Base-by-base conservation (phyloP, 2,113 vertebrate genomes). In the Sturnira hondurensis region DNA sequence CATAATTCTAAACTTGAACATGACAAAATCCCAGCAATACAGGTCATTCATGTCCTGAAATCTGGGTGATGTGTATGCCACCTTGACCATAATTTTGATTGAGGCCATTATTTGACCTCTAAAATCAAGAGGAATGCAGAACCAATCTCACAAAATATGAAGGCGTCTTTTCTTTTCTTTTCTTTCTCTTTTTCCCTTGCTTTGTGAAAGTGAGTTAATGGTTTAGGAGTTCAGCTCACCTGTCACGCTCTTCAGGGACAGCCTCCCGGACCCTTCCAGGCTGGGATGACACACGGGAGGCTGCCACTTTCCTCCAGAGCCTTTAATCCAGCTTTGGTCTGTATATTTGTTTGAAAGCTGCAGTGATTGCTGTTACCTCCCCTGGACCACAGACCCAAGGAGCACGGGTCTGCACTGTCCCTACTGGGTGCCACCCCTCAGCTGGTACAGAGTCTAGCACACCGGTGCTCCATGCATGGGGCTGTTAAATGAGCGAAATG, bases 51-150 rank as follows among this genome's bases (percentile, higher is more conserved):
- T 50, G n/a, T 80, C 28, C 16, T 9, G 19, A 43, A 81, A 43
- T 52, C 33, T 20, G 47, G 16, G 15, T 14, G 19, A 50, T 3
- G 67, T 41, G 50, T 4, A 16, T 4, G 28, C 73, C 8, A 5
- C 33, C 28, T 17, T 54, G 31, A 38, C 2, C n/a, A 31, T 31
- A 36, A 54, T 78, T 78, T 74, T 77, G 71, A 36, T 14, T 14
- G 52, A 73, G 28, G 22, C 43, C 43, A 17, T 22, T 68, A 1
- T 67, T 4, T 22, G 36, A 38, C 36, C 31, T 85, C 26, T 19
- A 11, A 8, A 2, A n/a, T 2, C 63, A 65, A 36, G 43, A 33
- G 0, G 16, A 5, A 28, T 6, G 47, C 11, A 28, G 3, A 1
- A 12, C 38, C 10, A 47, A 0, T 16, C 31, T n/a, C 74, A 33